Base-by-base conservation (phyloP, 2,888 invertebrate genomes). In the Lathronympha strigana region DNA sequence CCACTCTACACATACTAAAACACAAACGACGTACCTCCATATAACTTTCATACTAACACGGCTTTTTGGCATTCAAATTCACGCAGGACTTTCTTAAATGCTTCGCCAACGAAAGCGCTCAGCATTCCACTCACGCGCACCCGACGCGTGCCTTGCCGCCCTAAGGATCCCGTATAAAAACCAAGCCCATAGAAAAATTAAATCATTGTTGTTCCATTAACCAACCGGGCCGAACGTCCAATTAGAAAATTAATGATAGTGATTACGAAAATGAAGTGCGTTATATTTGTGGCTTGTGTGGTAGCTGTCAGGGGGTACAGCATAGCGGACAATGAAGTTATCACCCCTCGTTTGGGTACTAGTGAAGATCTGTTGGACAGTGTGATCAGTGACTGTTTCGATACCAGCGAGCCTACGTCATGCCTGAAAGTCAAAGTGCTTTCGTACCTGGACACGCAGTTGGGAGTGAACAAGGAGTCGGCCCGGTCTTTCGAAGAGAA, bases 401-500 rank as follows among this genome's bases (percentile, higher is more conserved):
- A 93, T 72, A 93, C 93, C 53, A 93, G 94, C 68, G 93, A 94
- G 6, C 95, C 96, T 83, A 93, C 94, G 81, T 90, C 93, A 51
- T 97, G 96, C 77, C 93, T 96, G 73, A 96, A 96, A 88, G 93
- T 94, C 84, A 95, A 96, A 88, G 95, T 96, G 76, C 90, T 97
- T 31, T 93, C 93, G 62, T 96, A 95, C 87, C 90, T 97, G 89
- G 96, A 96, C 84, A 94, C 94, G 43, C 91, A 95, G 63, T 85
- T 95, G 67, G 95, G 95, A 74, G 90, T 94, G 38, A 87, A 90
- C 64, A 93, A 93, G 62, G 94, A 95, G 74, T 92, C 93, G 60
- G 93, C 93, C 49, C 93, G 95, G 70, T 93, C 93, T 68, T 90
- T 94, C 68, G 88, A 94, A 71, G 93, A 93, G 63, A 86, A 92